A percentile compares a stretch with the other conserved stretches of the same genome.
Evolutionary conservation across 2,113 vertebrate genomes (phyloP).

Genomic region (Podarcis raffonei): DNA sequence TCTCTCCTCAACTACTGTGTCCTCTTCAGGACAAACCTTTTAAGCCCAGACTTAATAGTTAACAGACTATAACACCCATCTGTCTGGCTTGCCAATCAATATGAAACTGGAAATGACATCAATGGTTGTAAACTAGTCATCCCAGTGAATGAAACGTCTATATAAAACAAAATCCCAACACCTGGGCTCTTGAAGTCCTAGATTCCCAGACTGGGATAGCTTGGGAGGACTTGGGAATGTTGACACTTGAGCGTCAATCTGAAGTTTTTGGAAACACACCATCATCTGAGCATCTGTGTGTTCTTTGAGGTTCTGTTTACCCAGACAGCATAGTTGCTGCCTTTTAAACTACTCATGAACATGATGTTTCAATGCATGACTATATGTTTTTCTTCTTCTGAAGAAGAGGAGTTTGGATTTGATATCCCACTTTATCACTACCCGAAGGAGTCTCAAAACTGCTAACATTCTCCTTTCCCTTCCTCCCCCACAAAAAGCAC

Average conservation of each 20-base stretch:
- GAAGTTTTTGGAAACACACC: neutral
- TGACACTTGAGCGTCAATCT: neutral
- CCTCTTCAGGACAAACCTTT: too few species aligned
- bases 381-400: neutral
- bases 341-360: neutral
- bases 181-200: neutral
- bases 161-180: too few species aligned
- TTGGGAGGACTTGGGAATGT: too few species aligned
- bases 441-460: too few species aligned
- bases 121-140: neutral
- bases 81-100: too few species aligned
- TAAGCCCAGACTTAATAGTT: too few species aligned
- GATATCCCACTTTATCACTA: too few species aligned
- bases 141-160: neutral
- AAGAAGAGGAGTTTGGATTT: too few species aligned
- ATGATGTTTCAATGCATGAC: neutral
- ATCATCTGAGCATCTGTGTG: neutral
- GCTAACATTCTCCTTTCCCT: too few species aligned
- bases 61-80: neutral
- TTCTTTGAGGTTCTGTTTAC: neutral
- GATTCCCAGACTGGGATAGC: neutral
- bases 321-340: neutral
- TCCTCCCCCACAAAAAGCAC: too few species aligned
- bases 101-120: too few species aligned
- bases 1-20: too few species aligned